A percentile compares a stretch with the other conserved stretches of the same genome.
These are phyloP conservation scores for Pocillopora damicornis DNA, from an alignment of 64 coral and sea anemone genomes.

Conservation along the genomic window DNA sequence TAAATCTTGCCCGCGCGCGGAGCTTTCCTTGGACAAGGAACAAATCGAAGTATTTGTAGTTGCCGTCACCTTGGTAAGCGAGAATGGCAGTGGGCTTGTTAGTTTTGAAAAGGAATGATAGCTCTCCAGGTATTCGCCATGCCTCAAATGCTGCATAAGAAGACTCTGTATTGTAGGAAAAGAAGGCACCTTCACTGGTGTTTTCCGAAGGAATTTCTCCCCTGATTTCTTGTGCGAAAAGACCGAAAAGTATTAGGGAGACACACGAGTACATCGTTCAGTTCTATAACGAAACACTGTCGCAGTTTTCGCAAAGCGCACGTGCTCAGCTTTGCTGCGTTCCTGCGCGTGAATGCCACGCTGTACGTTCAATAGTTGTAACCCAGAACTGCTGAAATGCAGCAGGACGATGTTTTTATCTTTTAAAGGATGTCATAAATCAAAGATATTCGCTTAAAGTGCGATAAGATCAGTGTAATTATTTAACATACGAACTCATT, in stretches of 20 bases:
- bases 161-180: not conserved
- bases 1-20: conserved; percentile 48
- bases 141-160: not conserved
- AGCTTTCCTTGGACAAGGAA: conserved; percentile 72
- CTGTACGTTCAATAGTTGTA: not conserved
- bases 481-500: not conserved
- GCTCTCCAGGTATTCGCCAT: conserved; percentile 1
- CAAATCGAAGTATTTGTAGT: conserved; percentile 62
- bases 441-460: not conserved
- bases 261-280: not conserved
- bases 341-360: not conserved
- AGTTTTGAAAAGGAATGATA: conserved; percentile 51
- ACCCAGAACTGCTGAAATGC: conserved; percentile 5
- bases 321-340: not conserved
- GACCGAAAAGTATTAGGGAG: not conserved
- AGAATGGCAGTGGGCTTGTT: conserved; percentile 36
- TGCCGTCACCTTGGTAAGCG: conserved; percentile 67
- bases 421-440: not conserved
- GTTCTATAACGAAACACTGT: not conserved
- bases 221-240: not conserved
- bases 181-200: not conserved
- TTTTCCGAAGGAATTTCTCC: not conserved
- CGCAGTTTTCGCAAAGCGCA: not conserved
- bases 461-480: conserved; percentile 2
- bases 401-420: conserved; percentile 15